These are phyloP conservation scores for Coboldia fuscipes DNA, from an alignment of 1,140 invertebrate genomes.

Conservation along the genomic window DNA sequence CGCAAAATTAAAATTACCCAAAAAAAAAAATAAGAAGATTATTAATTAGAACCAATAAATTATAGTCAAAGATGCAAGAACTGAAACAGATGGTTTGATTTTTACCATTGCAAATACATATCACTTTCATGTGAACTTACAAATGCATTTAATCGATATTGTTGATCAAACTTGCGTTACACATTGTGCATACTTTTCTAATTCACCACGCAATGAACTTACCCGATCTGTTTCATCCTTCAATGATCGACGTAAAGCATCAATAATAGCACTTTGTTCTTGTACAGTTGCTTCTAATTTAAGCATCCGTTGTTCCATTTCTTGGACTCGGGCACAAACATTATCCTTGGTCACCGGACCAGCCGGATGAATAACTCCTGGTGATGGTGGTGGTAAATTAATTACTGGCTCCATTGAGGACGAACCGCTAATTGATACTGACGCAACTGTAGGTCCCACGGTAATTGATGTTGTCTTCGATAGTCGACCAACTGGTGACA, in stretches of 20 bases:
- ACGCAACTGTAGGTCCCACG: background rate
- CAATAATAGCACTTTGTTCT: constrained; percentile 31
- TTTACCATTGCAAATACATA: no score
- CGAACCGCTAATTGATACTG: constrained; percentile 18
- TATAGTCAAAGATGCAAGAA: no score
- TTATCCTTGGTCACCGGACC: background rate
- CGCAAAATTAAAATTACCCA: no score
- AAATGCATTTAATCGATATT: no score
- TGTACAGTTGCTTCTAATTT: constrained; percentile 33
- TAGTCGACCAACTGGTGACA: constrained; percentile 10
- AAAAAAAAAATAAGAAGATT: no score
- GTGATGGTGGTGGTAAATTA: background rate
- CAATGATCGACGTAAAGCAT: constrained; percentile 28
- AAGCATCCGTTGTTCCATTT: constrained; percentile 24
- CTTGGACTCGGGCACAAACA: constrained; percentile 14
- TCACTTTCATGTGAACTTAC: no score
- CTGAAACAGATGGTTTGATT: no score
- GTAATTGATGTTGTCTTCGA: constrained; percentile 1
- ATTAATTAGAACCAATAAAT: no score
- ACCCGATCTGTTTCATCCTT: constrained; percentile 31
- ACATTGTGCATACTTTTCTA: constrained; percentile 34
- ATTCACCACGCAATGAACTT: constrained; percentile 28
- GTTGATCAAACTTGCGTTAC: constrained; percentile 32
- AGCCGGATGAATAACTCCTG: background rate
- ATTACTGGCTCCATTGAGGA: constrained; percentile 7